These are phyloP conservation scores for Scopus umbretta DNA, from an alignment of 2,113 vertebrate species.

Conservation along the genomic window DNA sequence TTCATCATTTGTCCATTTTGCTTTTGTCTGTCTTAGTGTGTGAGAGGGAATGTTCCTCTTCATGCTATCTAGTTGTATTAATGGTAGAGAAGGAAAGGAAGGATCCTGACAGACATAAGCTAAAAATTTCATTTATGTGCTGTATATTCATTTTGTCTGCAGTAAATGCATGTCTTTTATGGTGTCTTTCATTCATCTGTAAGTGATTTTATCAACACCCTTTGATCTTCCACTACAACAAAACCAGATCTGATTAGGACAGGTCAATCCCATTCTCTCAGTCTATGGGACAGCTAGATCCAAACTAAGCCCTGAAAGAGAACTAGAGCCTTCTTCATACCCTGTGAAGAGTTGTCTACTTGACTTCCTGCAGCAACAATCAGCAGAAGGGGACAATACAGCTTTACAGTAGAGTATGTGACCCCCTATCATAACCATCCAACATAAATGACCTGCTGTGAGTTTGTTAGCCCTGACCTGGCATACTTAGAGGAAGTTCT, in stretches of 20 bases:
- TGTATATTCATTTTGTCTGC: not conserved
- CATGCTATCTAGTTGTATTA: not conserved
- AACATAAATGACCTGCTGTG: not conserved
- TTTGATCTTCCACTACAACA: not conserved
- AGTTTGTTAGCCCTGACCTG: not conserved
- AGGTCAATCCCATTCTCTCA: not conserved
- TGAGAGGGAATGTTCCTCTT: not conserved
- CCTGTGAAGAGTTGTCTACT: not conserved
- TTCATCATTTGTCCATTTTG: not conserved
- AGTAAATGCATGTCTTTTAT: not conserved
- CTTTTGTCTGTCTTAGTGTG: not conserved
- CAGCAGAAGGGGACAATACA: not conserved
- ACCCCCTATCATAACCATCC: not conserved
- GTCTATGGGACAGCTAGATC: not conserved
- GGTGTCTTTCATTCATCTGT: not conserved
- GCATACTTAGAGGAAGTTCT: not conserved
- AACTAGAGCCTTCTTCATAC: not conserved
- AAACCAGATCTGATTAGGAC: not conserved
- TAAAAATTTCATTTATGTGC: not conserved
- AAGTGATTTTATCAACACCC: not conserved
- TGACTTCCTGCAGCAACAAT: not conserved
- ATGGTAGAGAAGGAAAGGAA: not conserved
- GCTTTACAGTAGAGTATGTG: not conserved
- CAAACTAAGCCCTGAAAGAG: not conserved
- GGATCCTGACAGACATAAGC: not conserved